Conservation (phyloP, 1,140 invertebrate species). For the Amyelois transitella region DNA sequence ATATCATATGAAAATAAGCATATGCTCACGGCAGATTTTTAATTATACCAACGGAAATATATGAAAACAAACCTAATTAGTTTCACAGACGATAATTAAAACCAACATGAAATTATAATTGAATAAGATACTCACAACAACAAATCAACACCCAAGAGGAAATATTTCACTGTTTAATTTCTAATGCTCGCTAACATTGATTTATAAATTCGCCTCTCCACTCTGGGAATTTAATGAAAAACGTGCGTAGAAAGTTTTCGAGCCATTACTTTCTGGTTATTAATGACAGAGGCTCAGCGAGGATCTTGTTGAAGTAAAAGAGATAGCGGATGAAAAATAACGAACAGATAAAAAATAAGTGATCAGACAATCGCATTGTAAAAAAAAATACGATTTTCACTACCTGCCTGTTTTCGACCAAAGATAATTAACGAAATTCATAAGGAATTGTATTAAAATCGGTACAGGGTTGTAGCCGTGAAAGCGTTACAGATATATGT, state of each 20-base stretch:
- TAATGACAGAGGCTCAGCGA: conserved; percentile 21
- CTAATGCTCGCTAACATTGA: conserved; percentile 24
- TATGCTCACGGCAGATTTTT: too few species aligned
- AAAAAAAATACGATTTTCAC: too few species aligned
- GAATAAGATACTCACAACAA: conserved; percentile 7
- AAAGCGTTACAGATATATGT: too few species aligned
- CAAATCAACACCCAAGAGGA: conserved; percentile 7
- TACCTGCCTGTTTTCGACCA: too few species aligned
- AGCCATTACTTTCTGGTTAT: conserved; percentile 34
- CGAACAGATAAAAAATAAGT: not conserved
- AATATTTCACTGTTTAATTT: conserved; percentile 22
- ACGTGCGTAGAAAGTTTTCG: conserved; percentile 41
- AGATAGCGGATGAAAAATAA: not conserved
- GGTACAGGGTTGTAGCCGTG: too few species aligned
- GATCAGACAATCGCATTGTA: too few species aligned
- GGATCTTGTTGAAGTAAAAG: not conserved
- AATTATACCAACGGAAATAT: too few species aligned
- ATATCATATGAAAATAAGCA: too few species aligned
- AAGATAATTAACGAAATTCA: too few species aligned
- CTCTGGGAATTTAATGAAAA: conserved; percentile 36
- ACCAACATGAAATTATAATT: not conserved
- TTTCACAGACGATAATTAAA: not conserved
- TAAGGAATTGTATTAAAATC: too few species aligned
- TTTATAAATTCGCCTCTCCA: conserved; percentile 29
- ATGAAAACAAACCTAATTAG: not conserved